Evolutionary conservation across 2,797 vertebrate species (phyloP), one percentile per base, ranked within the genome.

Genomic region (Sus cebifrons): DNA sequence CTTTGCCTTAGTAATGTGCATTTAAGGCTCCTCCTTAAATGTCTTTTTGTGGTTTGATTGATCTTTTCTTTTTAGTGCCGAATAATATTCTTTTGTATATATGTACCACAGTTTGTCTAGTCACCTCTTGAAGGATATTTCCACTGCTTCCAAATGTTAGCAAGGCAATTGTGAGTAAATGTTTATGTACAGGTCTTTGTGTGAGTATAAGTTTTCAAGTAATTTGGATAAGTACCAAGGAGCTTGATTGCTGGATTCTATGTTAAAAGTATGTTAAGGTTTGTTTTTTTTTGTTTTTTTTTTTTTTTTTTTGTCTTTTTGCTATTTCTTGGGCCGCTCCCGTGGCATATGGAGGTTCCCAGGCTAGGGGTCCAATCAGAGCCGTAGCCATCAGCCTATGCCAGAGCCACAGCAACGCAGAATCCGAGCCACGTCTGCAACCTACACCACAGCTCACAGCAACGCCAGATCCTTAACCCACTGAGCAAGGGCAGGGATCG

Each of bases 131-230:
- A 86, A 87, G 23, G 77, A 20, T 13, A 18, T 78, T 12, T 83
- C 77, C n/a, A 13, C 77, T 93, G 54, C 68, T 86, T 68, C n/a
- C 20, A 71, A 16, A 36, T 87, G 86, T 90, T 86, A 86, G 54
- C 68, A 82, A 2, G 90, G 54, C 68, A 82, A 2, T 95, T 60
- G 65, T 20, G 36, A 91, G 25, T 86, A 77, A 56, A 12, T 29
- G n/a, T 85, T 25, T 18, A 74, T 52, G 29, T 85, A 15, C 4
- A 86, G 74, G n/a, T 77, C 87, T 93, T 91, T 83, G n/a, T 75
- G 58, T 74, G 60, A 58, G 27, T n/a, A 8, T 77, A 54, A 74
- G 23, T 90, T 93, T 93, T 82, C 68, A 65, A 14, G 58, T 79
- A 79, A 70, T 84, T 73, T 88, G 64, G 15, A 6, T 70, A 70